Percentiles rank a stretch among this genome's conserved stretches.
phyloP scores from a whole-genome alignment of 2,113 vertebrate species.

The Hippopotamus amphibius region DNA sequence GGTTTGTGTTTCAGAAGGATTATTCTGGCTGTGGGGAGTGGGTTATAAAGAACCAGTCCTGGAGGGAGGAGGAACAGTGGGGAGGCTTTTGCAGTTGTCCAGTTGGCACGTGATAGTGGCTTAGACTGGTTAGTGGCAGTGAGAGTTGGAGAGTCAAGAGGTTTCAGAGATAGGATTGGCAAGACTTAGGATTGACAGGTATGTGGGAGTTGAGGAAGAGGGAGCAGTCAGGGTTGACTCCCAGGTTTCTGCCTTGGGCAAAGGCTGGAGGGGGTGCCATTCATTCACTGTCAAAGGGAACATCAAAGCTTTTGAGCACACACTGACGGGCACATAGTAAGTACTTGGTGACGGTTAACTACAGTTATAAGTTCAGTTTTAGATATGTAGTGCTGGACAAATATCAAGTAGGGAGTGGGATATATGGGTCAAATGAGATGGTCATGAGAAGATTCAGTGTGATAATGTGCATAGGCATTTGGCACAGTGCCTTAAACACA shows the following conservation, averaged over 20 bases:
- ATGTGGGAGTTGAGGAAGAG: not conserved
- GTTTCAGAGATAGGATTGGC: constrained; percentile 12
- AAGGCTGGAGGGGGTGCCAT: not conserved
- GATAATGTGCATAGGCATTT: constrained; percentile 25
- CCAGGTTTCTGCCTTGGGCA: not conserved
- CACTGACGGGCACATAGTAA: constrained; percentile 23
- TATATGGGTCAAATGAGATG: constrained; percentile 18
- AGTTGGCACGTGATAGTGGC: not conserved
- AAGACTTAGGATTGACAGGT: not conserved
- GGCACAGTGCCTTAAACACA: not conserved
- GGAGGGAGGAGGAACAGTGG: not conserved
- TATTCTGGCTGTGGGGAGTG: constrained; percentile 26
- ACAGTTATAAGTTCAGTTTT: constrained; percentile 39
- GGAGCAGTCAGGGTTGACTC: not conserved
- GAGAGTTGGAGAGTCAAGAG: constrained; percentile 34
- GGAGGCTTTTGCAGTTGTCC: constrained; percentile 13
- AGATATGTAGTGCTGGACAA: constrained; percentile 28
- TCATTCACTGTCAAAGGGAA: constrained; percentile 35
- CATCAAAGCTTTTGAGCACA: not conserved
- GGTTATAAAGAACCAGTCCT: constrained; percentile 34
- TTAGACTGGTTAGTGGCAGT: not conserved
- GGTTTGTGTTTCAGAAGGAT: constrained; percentile 44
- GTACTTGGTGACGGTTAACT: not conserved
- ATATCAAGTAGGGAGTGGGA: not conserved
- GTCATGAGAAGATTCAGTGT: not conserved